Evolutionary conservation across 2,113 vertebrate genomes (phyloP).

Genomic region (Zeus faber): DNA sequence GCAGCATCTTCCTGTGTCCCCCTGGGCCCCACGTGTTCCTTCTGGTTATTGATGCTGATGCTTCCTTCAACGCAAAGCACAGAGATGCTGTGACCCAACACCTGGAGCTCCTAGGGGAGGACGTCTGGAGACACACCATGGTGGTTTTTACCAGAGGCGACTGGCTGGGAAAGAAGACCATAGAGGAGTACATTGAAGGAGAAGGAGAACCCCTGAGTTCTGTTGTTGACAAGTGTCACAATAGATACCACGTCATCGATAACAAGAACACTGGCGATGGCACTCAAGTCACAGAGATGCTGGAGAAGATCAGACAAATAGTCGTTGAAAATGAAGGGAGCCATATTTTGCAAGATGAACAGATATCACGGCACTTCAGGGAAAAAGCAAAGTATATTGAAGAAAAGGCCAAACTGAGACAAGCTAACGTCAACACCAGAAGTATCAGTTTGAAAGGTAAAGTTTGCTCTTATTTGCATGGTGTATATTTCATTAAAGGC

Average conservation of each 20-base stretch:
- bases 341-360: constrained; percentile 27
- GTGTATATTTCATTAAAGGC: too few species aligned
- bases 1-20: constrained; percentile 38
- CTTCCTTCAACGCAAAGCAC: constrained; percentile 32
- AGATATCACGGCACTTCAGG: constrained; percentile 9
- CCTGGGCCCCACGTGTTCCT: constrained; percentile 55
- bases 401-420: constrained; percentile 22
- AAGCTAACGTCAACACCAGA: constrained; percentile 5
- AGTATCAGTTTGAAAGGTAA: constrained; percentile 17
- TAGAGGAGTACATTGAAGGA: constrained; percentile 43
- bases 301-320: constrained; percentile 41
- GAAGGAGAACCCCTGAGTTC: constrained; percentile 38
- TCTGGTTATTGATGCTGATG: constrained; percentile 44
- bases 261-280: constrained; percentile 35
- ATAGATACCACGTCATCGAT: constrained; percentile 52
- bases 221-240: constrained; percentile 37
- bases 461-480: too few species aligned
- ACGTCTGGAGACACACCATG: constrained; percentile 37
- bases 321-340: constrained; percentile 18
- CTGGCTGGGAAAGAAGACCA: constrained; percentile 35
- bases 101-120: constrained; percentile 36
- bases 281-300: constrained; percentile 34
- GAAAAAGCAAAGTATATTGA: constrained; percentile 13
- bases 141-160: constrained; percentile 50
- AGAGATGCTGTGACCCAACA: constrained; percentile 29